Evolutionary conservation across 1,140 invertebrate genomes (phyloP), one percentile per base, ranked within the genome.

Genomic region (Leptoteleia sp.): DNA sequence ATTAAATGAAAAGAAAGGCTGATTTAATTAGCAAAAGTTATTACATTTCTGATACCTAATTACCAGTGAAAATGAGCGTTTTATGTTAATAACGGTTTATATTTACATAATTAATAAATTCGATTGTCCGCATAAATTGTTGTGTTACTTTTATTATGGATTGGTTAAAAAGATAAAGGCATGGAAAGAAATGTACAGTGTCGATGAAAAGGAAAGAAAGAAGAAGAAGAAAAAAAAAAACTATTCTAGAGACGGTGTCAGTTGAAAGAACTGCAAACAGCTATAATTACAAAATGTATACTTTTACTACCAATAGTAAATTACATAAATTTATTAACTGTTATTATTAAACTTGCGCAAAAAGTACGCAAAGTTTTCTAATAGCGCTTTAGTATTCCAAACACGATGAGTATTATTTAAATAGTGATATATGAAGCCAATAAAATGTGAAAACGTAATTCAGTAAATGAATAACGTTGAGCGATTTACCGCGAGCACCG

Each of bases 391-490:
- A 52, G 45, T 59, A 70, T 19, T 33, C 12, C 27, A 61, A 71
- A 61, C 47, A 43, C 22, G 31, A 38, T 35, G 47, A 47, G 57
- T 62, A 61, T 61, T 71, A 71, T 62, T 72, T 55, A 62, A 72
- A 72, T 62, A 47, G 55, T 62, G 68, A 62, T 62, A 72, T 73
- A 73, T 64, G 50, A 37, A 55, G 50, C 35, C 19, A 64, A 73
- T 73, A 73, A 73, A 73, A 72, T 55, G 40, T 54, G 48, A 72
- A 55, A 72, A 71, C 47, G 55, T 71, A 71, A 71, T 71, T 52
- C 31, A 52, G 38, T 61, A 54, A 54, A 61, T 71, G 67, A 71
- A 71, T 61, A 61, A 54, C 27, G 27, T 17, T 8, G 9, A 59
- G 35, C 45, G 43, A 59, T 57, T 70, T 70, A 33, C 33, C 35